Evolutionary conservation across 30 jellyfish, hydroid and myxozoan species (phyloP), one percentile per base, ranked within the genome.

Genomic region (Aurelia aurita complex sp. Pacific): DNA sequence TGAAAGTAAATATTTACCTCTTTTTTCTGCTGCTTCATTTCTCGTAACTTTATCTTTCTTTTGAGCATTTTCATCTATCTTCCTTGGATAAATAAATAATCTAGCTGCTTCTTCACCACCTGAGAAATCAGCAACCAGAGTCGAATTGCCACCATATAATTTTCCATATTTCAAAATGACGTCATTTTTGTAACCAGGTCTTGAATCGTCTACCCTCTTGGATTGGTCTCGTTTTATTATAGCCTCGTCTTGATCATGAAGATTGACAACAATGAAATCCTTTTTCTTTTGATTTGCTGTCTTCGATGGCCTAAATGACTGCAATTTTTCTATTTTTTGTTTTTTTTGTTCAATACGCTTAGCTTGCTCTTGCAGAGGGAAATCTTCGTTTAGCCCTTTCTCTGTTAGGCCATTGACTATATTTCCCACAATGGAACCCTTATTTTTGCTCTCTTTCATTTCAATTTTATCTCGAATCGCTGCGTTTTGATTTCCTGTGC

Each of bases 91-190:
- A 33, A 91, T 76, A 55, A 51, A 83, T 36, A 91, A 54, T 68
- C 77, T 86, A 34, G 96, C 97, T 3, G 75, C 83, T 17, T 81
- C 72, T 57, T 78, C 95, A 15, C 97, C 97, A 23, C 77, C 60
- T 11, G 97, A 84, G 52, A 91, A 91, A 65, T 91, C 97, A n/a
- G 96, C 97, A 14, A 91, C 89, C 40, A 91, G 35, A 29, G 86
- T 85, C 33, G 92, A 76, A 52, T 77, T 84, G 1, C 77, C 89
- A 4, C 90, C 89, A 64, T 69, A 91, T 16, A 70, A 51, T 43
- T 75, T 83, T 12, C 82, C 67, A 66, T 84, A 85, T 16, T 85
- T 64, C 66, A 91, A 40, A 62, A 91, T 77, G 43, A 64, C 46
- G 53, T 85, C 86, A 54, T 85, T 79, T 16, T 84, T 50, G 73